phyloP scores from a whole-genome alignment of 2,797 vertebrate genomes.

The Hippoglossus hippoglossus region DNA sequence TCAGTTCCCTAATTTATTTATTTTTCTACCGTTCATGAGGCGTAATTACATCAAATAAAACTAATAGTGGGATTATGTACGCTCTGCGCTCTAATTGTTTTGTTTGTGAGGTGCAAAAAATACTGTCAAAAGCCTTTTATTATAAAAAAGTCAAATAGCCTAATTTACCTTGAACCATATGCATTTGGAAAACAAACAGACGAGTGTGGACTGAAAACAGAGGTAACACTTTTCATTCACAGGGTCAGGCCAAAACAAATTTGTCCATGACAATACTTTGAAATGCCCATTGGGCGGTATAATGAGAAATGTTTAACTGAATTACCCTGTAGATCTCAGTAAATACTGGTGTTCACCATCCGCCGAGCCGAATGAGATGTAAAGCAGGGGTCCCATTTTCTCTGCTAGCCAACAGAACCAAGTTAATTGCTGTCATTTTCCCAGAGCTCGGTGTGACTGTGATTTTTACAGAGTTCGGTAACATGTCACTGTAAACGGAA shows the following conservation, averaged over 20 bases:
- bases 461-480: neutral
- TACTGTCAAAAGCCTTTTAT: neutral
- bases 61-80: constrained; percentile 9
- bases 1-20: constrained; percentile 15
- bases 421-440: constrained; percentile 10
- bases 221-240: constrained; percentile 23
- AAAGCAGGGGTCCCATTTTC: neutral
- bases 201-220: constrained; percentile 1
- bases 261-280: constrained; percentile 26
- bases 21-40: constrained; percentile 10
- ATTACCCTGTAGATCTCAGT: constrained; percentile 24
- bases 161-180: constrained; percentile 15
- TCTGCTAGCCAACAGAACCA: constrained; percentile 4
- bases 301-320: constrained; percentile 37
- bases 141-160: constrained; percentile 1
- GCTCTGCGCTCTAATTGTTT: constrained; percentile 36
- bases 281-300: constrained; percentile 28
- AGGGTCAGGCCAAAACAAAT: constrained; percentile 17
- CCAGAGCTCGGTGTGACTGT: neutral
- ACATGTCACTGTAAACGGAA: neutral
- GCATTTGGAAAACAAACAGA: constrained; percentile 10
- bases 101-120: constrained; percentile 27
- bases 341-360: constrained; percentile 25
- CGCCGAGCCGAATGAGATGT: neutral
- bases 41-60: constrained; percentile 42